Base-by-base conservation (phyloP, 2,888 invertebrate species). In the Antitype chi region DNA sequence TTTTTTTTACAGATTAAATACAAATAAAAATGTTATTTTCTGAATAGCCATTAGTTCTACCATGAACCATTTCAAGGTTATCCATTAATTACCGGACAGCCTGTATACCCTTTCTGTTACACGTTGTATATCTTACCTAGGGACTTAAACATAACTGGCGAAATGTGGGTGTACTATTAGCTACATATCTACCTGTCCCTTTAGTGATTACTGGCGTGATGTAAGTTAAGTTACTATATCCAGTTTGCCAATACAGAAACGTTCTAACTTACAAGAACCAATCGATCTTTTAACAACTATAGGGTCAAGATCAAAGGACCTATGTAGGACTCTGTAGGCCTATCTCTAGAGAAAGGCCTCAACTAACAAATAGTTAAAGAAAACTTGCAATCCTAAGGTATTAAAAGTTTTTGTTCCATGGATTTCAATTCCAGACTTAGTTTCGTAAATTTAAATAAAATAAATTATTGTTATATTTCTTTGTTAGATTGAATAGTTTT, bases 341-440 rank as follows among this genome's bases (percentile, higher is more conserved):
- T n/a, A 4, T 52, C 43, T 53, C 74, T 43, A 74, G 77, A 76
- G 66, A 77, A 17, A 25, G 23, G 11, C n/a, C 49, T 23, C 9
- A 20, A 17, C 25, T 57, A 8, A 64, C 2, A 66, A 69, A 43
- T 52, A 78, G 53, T 32, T 23, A 53, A 15, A 71, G 23, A 72
- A 72, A 68, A 81, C 71, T 63, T 72, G 55, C 60, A 62, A 25
- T 59, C n/a, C 67, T 74, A 76, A 71, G 62, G 53, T 67, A 77
- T 81, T 77, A 74, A 64, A 86, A 76, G 57, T 85, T 84, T 79
- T 75, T 53, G 64, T 69, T 74, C 15, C 68, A 71, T 69, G 60
- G 73, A 69, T 81, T 85, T 74, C 78, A 78, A 87, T 85, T 63
- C 60, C 17, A 80, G 78, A 67, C 57, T 75, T 57, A 60, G 73